Base-by-base conservation (phyloP, 2,113 vertebrate species). In the Aepyceros melampus region DNA sequence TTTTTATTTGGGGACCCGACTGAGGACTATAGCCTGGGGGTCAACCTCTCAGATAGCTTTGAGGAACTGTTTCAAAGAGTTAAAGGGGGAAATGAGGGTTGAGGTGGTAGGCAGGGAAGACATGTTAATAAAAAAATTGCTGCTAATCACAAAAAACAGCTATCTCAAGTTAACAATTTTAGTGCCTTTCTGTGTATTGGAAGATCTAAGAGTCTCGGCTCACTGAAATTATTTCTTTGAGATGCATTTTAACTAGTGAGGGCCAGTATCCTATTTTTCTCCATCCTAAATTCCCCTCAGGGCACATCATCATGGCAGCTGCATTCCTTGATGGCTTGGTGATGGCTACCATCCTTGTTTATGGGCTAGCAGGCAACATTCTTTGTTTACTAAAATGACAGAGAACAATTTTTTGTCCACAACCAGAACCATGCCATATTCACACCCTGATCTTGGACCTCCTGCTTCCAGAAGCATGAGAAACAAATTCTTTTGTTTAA, bases 301-400 rank as follows among this genome's bases (percentile, higher is more conserved):
- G 47, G 6, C 11, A 23, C 79, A 82, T 19, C 33, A 7, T 25
- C 19, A 16, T 49, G 12, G 47, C 31, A n/a, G 79, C 33, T 53
- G 79, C 47, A 25, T 51, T 23, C 3, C 49, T n/a, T 13, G 33
- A 53, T 0, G 2, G 11, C 49, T 25, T 17, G 47, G 17, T n/a
- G 47, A 82, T n/a, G 79, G 31, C 47, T 53, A 82, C 31, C 47
- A n/a, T 53, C 79, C 47, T 53, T 14, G 5, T 51, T 82, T 53
- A n/a, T 21, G 16, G 5, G 51, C 49, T 53, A n/a, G 49, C 31
- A 53, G 49, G 33, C 19, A 53, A 25, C 33, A 25, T n/a, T 53
- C 3, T 53, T 53, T 53, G 19, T 53, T 82, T 82, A 53, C 33
- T 82, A n/a, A 82, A 82, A 53, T 2, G 49, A n/a, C 11, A 25